These are phyloP conservation scores for Aptenodytes forsteri DNA, from an alignment of 2,113 vertebrate species.

Conservation along the genomic window DNA sequence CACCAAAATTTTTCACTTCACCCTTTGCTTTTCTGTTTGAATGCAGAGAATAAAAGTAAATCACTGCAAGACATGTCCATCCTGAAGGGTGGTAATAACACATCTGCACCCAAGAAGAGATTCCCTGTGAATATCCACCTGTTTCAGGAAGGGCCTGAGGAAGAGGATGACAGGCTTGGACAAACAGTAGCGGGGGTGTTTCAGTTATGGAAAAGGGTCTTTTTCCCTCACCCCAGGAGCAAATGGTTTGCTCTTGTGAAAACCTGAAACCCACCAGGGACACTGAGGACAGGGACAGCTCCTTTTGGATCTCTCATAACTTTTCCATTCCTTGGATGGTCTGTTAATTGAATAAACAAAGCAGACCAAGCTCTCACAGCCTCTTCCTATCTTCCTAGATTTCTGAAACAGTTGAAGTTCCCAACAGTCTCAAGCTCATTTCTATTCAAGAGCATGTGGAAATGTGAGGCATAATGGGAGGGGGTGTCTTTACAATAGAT, in stretches of 20 bases:
- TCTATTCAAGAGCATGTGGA: background rate
- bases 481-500: background rate
- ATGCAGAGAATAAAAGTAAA: background rate
- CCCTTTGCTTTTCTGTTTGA: background rate
- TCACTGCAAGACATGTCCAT: background rate
- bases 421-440: background rate
- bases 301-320: background rate
- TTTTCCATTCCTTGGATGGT: background rate
- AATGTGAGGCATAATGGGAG: background rate
- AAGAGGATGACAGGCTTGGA: background rate
- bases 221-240: background rate
- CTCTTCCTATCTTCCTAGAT: background rate
- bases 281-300: background rate
- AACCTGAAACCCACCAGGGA: background rate
- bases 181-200: background rate
- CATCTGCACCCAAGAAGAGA: background rate
- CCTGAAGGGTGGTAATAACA: background rate
- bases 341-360: background rate
- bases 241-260: background rate
- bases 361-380: background rate
- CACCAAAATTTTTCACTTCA: background rate
- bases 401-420: background rate
- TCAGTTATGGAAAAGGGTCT: background rate
- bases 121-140: background rate
- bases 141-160: background rate